Percentiles rank a stretch among this genome's conserved stretches.
phyloP scores from a whole-genome alignment of 2,888 invertebrate species.

The Nomada flava region DNA sequence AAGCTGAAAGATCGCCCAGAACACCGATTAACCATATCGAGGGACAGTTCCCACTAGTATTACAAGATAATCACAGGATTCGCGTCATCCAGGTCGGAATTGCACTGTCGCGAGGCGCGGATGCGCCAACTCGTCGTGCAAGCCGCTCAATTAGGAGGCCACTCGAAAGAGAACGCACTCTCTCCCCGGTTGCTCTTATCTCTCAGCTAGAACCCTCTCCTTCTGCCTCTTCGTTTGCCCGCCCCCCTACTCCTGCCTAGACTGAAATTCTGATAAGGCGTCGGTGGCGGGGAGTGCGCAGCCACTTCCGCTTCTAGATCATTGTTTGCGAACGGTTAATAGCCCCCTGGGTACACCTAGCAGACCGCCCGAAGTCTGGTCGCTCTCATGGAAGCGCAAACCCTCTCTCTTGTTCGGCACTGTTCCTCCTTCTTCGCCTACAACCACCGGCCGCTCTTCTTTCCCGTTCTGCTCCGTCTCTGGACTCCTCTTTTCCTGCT shows the following conservation, averaged over 20 bases:
- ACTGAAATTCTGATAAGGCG: constrained; percentile 81
- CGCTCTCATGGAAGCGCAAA: constrained; percentile 72
- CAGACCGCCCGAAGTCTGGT: constrained; percentile 70
- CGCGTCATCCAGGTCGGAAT: constrained; percentile 50
- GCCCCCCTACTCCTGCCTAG: constrained; percentile 61
- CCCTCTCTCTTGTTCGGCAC: constrained; percentile 59
- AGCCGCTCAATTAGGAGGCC: constrained; percentile 74
- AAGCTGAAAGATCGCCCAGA: background rate
- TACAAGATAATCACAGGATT: constrained; percentile 56
- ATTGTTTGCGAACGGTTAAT: constrained; percentile 84
- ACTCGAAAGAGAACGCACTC: constrained; percentile 69
- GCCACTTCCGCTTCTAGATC: constrained; percentile 82
- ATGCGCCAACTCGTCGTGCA: constrained; percentile 50
- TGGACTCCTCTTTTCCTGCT: background rate
- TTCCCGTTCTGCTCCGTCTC: constrained; percentile 37
- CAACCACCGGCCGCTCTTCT: constrained; percentile 39
- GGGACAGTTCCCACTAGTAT: constrained; percentile 18
- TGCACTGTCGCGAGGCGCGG: constrained; percentile 37
- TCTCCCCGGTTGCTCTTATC: constrained; percentile 50
- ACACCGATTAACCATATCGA: constrained; percentile 21
- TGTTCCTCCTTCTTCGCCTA: constrained; percentile 44
- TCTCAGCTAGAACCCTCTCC: constrained; percentile 34
- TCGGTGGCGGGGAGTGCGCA: constrained; percentile 63
- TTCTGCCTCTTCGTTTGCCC: constrained; percentile 45
- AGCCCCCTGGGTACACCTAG: constrained; percentile 81